A percentile compares a stretch with the other conserved stretches of the same genome.
Conservation (phyloP, 1,140 invertebrate genomes). For the Chymomyza costata region DNA sequence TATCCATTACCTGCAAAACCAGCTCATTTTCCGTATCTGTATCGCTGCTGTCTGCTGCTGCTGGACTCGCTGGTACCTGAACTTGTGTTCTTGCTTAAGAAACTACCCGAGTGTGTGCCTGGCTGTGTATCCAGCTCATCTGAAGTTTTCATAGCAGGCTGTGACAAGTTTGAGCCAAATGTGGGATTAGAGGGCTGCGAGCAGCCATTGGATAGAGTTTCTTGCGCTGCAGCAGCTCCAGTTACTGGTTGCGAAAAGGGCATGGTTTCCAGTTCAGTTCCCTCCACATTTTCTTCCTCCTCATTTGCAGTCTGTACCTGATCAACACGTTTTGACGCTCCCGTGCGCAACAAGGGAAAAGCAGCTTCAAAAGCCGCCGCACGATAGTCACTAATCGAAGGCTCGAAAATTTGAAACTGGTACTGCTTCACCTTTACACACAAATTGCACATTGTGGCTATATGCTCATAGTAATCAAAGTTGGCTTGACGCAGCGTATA, state of each 20-base stretch:
- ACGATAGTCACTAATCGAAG: slow-evolving; percentile 81
- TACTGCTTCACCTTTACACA: slow-evolving; percentile 80
- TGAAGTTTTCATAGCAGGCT: slow-evolving; percentile 37
- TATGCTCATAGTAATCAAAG: slow-evolving; percentile 87
- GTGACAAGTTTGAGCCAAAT: slow-evolving; percentile 63
- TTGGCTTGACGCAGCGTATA: slow-evolving; percentile 91
- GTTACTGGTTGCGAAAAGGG: slow-evolving; percentile 16
- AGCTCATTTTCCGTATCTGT: slow-evolving; percentile 52
- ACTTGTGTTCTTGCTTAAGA: not conserved
- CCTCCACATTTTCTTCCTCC: slow-evolving; percentile 4
- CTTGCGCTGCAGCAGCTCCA: not conserved
- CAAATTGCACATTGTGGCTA: slow-evolving; percentile 86
- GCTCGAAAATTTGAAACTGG: slow-evolving; percentile 89
- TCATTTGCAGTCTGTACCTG: not conserved
- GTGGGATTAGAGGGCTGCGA: slow-evolving; percentile 48
- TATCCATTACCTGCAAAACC: slow-evolving; percentile 53
- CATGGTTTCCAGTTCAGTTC: slow-evolving; percentile 1
- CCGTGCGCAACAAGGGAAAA: slow-evolving; percentile 48
- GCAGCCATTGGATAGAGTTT: slow-evolving; percentile 26
- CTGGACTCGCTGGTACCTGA: not conserved
- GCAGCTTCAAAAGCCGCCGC: slow-evolving; percentile 64
- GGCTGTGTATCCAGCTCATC: slow-evolving; percentile 9
- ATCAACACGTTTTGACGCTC: slow-evolving; percentile 16
- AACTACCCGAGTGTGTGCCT: slow-evolving; percentile 16
- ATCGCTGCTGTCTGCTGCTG: slow-evolving; percentile 19